Percentiles rank a stretch among this genome's conserved stretches.
phyloP scores from a whole-genome alignment of 2,113 vertebrate species.

The Triplophysa siluroides region DNA sequence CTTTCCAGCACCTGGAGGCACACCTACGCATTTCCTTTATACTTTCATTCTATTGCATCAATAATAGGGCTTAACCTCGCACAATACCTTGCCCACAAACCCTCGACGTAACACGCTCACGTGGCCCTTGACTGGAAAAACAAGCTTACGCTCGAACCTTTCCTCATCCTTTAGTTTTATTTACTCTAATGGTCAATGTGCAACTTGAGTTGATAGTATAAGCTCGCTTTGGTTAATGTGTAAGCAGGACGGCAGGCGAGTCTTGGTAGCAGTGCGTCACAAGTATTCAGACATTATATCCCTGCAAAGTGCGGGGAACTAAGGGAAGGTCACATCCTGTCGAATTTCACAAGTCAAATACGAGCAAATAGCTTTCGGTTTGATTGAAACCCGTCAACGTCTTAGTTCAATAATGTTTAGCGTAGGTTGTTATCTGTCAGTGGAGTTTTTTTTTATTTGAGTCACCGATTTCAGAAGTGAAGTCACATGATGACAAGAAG shows the following conservation, averaged over 20 bases:
- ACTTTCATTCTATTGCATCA: constrained; percentile 2
- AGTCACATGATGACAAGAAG: neutral
- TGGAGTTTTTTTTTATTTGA: neutral
- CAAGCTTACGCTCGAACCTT: neutral
- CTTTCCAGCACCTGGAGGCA: neutral
- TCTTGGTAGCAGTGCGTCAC: constrained; percentile 8
- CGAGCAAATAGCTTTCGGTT: neutral
- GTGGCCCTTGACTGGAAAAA: constrained; percentile 6
- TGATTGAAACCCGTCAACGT: neutral
- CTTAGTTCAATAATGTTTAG: neutral
- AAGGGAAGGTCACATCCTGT: constrained; percentile 19
- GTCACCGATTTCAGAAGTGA: neutral
- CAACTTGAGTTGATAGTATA: constrained; percentile 47
- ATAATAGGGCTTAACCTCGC: neutral
- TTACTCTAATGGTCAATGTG: constrained; percentile 51
- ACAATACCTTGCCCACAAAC: constrained; percentile 8
- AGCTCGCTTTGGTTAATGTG: constrained; percentile 49
- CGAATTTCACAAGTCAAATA: neutral
- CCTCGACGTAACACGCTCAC: neutral
- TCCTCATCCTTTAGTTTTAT: constrained; percentile 28
- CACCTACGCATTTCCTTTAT: neutral
- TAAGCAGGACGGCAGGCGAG: constrained; percentile 35
- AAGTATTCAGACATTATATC: neutral
- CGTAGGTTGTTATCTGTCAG: neutral
- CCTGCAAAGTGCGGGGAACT: neutral